Conservation (phyloP, 2,113 vertebrate genomes). For the Sceloporus tristichus region DNA sequence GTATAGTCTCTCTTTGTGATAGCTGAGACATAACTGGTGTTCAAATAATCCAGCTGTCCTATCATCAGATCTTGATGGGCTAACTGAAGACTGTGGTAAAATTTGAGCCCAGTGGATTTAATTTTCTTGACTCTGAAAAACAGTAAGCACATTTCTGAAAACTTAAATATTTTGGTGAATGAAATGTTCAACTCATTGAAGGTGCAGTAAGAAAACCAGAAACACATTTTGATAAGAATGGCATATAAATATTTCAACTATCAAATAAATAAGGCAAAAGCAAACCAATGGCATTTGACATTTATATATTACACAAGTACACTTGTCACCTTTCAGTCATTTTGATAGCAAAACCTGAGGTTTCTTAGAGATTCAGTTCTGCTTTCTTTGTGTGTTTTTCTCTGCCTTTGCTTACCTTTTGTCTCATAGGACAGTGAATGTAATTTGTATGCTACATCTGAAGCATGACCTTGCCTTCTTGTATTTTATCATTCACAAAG, state of each 20-base stretch:
- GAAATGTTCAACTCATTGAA: no score
- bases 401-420: slow-evolving; percentile 38
- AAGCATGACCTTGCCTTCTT: slow-evolving; percentile 61
- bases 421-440: slow-evolving; percentile 28
- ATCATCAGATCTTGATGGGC: background rate
- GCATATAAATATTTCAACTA: no score
- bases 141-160: no score
- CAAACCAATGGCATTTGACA: background rate
- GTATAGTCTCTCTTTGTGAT: background rate
- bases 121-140: background rate
- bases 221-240: no score
- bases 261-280: background rate
- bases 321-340: slow-evolving; percentile 7
- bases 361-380: background rate
- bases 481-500: slow-evolving; percentile 62
- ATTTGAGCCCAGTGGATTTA: background rate
- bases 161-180: no score
- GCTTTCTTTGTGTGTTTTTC: slow-evolving; percentile 33
- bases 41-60: background rate
- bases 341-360: slow-evolving; percentile 34
- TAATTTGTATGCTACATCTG: slow-evolving; percentile 60
- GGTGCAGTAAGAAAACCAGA: no score
- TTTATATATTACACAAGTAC: background rate
- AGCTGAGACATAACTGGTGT: background rate
- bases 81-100: background rate